These are phyloP conservation scores for Cydia fagiglandana DNA, from an alignment of 1,140 invertebrate species.

Conservation along the genomic window DNA sequence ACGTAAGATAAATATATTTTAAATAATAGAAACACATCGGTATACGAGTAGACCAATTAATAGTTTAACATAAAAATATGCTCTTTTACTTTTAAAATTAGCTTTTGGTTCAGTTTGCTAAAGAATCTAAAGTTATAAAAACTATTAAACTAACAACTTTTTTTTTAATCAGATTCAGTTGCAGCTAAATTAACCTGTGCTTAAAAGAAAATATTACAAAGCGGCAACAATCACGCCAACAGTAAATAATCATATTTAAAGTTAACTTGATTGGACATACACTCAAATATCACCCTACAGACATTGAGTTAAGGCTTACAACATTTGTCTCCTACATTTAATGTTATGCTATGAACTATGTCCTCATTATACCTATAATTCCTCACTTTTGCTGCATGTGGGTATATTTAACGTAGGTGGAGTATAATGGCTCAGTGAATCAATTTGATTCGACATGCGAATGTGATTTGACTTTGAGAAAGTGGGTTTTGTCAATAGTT, in stretches of 20 bases:
- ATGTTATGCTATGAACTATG: neutral
- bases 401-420: conserved; percentile 27
- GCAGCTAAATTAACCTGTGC: too few species aligned
- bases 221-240: neutral
- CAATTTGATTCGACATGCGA: conserved; percentile 17
- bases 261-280: neutral
- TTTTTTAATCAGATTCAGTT: too few species aligned
- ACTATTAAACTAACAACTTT: too few species aligned
- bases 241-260: conserved; percentile 13
- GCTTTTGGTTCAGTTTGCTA: too few species aligned
- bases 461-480: neutral
- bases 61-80: too few species aligned
- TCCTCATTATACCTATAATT: conserved; percentile 17
- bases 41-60: too few species aligned
- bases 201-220: neutral
- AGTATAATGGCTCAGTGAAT: neutral
- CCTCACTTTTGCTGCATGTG: conserved; percentile 19
- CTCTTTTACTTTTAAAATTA: too few species aligned
- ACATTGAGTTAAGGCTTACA: neutral
- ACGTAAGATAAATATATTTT: neutral
- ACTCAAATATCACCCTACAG: neutral
- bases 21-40: too few species aligned
- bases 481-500: conserved; percentile 17
- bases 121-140: too few species aligned
- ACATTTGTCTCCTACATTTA: neutral